Conservation (phyloP, 92 coral and sea anemone species). For the Actinostola sp. region DNA sequence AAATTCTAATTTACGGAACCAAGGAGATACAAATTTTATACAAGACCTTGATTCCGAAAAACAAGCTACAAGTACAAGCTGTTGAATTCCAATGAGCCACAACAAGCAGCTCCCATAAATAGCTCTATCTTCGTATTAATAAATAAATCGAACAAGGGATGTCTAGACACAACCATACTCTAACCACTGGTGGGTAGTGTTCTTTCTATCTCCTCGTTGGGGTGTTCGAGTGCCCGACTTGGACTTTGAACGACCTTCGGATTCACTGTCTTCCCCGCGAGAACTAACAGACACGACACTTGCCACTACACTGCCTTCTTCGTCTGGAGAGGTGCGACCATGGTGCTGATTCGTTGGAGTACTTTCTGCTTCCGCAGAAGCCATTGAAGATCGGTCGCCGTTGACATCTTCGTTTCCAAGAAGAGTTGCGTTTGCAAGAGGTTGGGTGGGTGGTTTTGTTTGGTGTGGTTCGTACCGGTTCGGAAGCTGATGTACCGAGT, state of each 20-base stretch:
- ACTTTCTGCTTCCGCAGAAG: not conserved
- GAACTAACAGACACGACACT: slow-evolving; percentile 3
- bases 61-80: too few species aligned
- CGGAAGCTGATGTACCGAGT: not conserved
- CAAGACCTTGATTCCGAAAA: too few species aligned
- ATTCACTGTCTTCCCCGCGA: slow-evolving; percentile 27
- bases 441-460: slow-evolving; percentile 9
- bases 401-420: slow-evolving; percentile 42
- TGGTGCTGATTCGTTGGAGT: slow-evolving; percentile 7
- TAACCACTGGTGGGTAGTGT: slow-evolving; percentile 70
- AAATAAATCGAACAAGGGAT: not conserved
- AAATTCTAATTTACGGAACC: too few species aligned
- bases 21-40: too few species aligned
- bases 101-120: too few species aligned
- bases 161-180: slow-evolving; percentile 83
- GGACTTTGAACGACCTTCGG: slow-evolving; percentile 53
- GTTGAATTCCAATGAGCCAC: too few species aligned
- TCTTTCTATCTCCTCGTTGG: slow-evolving; percentile 49
- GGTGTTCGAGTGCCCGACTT: slow-evolving; percentile 37
- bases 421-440: not conserved
- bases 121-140: too few species aligned
- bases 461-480: not conserved
- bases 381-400: not conserved
- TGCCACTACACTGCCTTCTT: not conserved
- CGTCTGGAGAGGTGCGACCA: slow-evolving; percentile 13